Evolutionary conservation across 2,888 invertebrate genomes (phyloP), one percentile per base, ranked within the genome.

Genomic region (Nomada fucata): DNA sequence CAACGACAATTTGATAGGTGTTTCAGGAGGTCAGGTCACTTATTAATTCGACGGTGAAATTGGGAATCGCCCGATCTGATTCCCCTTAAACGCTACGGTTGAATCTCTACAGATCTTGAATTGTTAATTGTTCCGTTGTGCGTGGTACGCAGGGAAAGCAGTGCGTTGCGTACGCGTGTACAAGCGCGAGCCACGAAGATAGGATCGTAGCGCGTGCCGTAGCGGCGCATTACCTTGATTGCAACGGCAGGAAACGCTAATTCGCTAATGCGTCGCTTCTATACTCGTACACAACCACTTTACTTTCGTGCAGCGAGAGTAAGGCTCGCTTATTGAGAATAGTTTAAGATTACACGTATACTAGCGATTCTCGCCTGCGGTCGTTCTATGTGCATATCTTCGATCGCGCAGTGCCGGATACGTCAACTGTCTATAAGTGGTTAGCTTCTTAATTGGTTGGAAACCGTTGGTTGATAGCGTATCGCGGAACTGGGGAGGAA

Each of bases 141-240:
- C 79, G 78, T 76, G 73, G 82, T 76, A 79, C 60, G 78, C 61
- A 52, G 72, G 70, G 67, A 84, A 63, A 74, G 79, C 82, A 81
- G 83, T 83, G 68, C 64, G 75, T 81, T 85, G 73, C 83, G 73
- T 76, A 60, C 72, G 50, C 36, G 65, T 63, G 59, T 55, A 70
- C 29, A 65, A 52, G 53, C 0, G 29, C 20, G 68, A 44, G 15
- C n/a, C 23, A 15, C 9, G 42, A 55, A 74, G 72, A 63, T 65
- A 63, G 84, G 50, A 44, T 55, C 59, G 60, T 15, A 42, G 44
- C 76, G 78, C 86, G 77, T 82, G 71, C 64, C 81, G 77, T 86
- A 72, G 67, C 53, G 79, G 67, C 85, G 91, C 92, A 93, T 92
- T 92, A 93, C 92, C 91, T 90, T 92, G 92, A 92, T 92, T 92